Base-by-base conservation (phyloP, 2,113 vertebrate genomes). In the Lepus europaeus region DNA sequence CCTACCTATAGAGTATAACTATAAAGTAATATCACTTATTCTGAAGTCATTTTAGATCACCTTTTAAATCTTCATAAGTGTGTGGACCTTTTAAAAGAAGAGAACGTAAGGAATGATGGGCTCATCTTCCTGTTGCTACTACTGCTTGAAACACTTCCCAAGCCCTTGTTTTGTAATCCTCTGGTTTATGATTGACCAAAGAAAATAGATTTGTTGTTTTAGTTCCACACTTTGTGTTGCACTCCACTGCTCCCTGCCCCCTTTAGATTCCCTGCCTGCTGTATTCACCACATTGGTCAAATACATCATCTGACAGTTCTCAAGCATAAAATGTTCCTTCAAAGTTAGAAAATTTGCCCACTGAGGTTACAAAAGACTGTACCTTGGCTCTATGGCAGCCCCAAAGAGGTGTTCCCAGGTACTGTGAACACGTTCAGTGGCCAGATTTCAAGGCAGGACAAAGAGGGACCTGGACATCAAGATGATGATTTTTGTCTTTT, bases 261-360 rank as follows among this genome's bases (percentile, higher is more conserved):
- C 53, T 69, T 94, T 45, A 61, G 66, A 92, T 45, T 72, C 17
- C 19, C 39, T 33, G n/a, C n/a, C 13, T 83, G 29, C 16, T 81
- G 76, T 84, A 74, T 39, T 68, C 25, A 49, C 17, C 13, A 90
- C 56, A 59, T 8, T 39, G 72, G n/a, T 87, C 80, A 77, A 39
- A 80, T 72, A 45, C 8, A 33, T 80, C 59, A 76, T 80, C 33
- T 29, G 74, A 94, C 45, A 70, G 14, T 69, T 92, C 80, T 68
- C 61, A 90, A 94, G 89, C 12, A 53, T 2, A 92, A 88, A 80
- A 19, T 3, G 53, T 72, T 92, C 83, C 76, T 94, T 95, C 83
- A 76, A 66, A 87, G 70, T 87, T 86, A 84, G 80, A 79, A 92
- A 69, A 73, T 31, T 33, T 94, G 39, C 33, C n/a, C 68, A 45